Percentiles rank a stretch among this genome's conserved stretches.
Evolutionary conservation across 2,113 vertebrate species (phyloP).

Genomic region (Himantopus leucocephalus): DNA sequence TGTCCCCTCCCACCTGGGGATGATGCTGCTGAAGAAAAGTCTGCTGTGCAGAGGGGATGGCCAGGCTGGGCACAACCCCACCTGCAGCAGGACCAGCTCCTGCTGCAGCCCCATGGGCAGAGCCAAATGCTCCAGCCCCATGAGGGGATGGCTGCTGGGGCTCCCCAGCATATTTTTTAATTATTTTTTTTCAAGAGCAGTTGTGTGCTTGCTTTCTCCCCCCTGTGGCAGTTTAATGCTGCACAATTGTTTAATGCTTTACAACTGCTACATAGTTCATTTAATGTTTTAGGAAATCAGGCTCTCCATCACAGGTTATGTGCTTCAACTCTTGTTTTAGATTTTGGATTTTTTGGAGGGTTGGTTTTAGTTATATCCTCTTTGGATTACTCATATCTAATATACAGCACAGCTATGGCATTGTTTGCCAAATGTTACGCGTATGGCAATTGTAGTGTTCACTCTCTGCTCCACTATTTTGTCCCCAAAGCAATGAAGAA

Average conservation of each 20-base stretch:
- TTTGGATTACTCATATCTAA: neutral
- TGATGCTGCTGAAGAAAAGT: neutral
- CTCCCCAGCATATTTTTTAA: neutral
- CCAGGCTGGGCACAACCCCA: rapidly evolving
- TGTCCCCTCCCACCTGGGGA: rapidly evolving
- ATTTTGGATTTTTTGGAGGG: neutral
- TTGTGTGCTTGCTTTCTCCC: neutral
- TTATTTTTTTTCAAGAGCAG: neutral
- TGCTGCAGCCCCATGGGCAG: rapidly evolving
- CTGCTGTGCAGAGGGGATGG: neutral
- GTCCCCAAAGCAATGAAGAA: neutral
- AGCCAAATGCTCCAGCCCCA: rapidly evolving
- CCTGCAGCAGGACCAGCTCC: neutral
- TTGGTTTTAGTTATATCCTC: neutral
- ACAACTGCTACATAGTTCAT: too few species aligned
- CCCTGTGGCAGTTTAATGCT: neutral
- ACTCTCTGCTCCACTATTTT: neutral
- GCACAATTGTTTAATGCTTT: too few species aligned
- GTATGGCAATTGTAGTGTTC: neutral
- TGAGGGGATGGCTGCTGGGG: rapidly evolving
- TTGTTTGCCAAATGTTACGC: neutral
- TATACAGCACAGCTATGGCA: neutral
- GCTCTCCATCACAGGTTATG: neutral
- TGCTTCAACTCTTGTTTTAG: neutral
- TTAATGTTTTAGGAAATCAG: too few species aligned